A percentile compares a stretch with the other conserved stretches of the same genome.
Conservation (phyloP, 2,888 invertebrate genomes). For the Polydrusus tereticollis region DNA sequence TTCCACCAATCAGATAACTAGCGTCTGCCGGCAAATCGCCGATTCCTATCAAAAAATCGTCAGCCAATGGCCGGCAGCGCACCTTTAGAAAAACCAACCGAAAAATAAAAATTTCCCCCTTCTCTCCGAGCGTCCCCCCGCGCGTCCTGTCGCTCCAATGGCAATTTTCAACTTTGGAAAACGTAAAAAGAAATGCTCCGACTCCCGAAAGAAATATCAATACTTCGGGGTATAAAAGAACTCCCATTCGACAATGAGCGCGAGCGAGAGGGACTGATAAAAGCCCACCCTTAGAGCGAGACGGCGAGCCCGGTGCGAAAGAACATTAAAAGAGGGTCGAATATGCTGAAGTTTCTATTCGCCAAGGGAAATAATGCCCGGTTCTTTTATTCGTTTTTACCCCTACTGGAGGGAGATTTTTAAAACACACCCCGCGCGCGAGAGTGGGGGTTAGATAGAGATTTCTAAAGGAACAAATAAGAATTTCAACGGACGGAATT, state of each 20-base stretch:
- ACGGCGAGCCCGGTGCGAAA: slow-evolving; percentile 30
- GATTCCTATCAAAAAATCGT: slow-evolving; percentile 32
- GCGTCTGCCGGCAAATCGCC: slow-evolving; percentile 25
- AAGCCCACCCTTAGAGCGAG: slow-evolving; percentile 28
- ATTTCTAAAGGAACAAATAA: background rate
- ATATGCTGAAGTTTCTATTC: slow-evolving; percentile 58
- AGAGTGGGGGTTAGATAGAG: background rate
- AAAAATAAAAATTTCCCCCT: slow-evolving; percentile 26
- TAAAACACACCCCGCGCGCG: slow-evolving; percentile 56
- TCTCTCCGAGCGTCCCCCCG: slow-evolving; percentile 11
- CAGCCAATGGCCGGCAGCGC: slow-evolving; percentile 23
- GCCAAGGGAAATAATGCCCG: slow-evolving; percentile 54
- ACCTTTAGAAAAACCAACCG: slow-evolving; percentile 22
- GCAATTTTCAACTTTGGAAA: slow-evolving; percentile 21
- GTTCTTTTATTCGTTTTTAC: slow-evolving; percentile 57
- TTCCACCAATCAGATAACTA: slow-evolving; percentile 6
- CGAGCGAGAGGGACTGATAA: slow-evolving; percentile 7
- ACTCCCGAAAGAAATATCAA: slow-evolving; percentile 48
- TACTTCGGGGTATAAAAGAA: slow-evolving; percentile 38
- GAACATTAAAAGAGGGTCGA: slow-evolving; percentile 54
- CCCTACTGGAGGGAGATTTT: slow-evolving; percentile 53
- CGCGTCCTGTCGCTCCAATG: slow-evolving; percentile 27
- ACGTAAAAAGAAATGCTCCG: slow-evolving; percentile 39
- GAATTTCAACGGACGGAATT: background rate
- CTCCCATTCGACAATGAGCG: slow-evolving; percentile 3